These are phyloP conservation scores for Cephus pygmeus DNA, from an alignment of 2,888 invertebrate genomes.

Conservation along the genomic window DNA sequence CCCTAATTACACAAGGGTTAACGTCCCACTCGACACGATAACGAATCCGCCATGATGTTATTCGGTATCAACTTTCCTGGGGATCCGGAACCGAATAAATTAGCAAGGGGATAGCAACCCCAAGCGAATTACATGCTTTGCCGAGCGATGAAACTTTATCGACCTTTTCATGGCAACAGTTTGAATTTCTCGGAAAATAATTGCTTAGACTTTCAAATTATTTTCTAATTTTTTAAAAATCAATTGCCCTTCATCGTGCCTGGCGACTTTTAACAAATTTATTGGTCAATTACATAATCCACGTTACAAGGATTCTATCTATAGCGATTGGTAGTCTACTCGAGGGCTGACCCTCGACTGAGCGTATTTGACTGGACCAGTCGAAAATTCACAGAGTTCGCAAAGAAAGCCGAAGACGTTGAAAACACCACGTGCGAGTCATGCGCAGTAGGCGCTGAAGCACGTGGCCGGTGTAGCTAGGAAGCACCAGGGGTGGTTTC, in stretches of 20 bases:
- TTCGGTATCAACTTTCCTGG: background rate
- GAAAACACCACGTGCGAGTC: conserved; percentile 40
- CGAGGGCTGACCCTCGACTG: background rate
- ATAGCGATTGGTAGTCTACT: background rate
- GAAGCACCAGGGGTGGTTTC: background rate
- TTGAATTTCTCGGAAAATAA: background rate
- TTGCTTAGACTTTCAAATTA: background rate
- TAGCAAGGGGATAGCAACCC: background rate
- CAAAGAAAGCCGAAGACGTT: background rate
- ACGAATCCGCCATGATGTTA: background rate
- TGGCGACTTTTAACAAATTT: background rate
- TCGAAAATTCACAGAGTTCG: background rate
- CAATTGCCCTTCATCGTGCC: background rate
- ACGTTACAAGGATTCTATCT: background rate
- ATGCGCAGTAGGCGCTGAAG: conserved; percentile 29
- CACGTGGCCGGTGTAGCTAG: conserved; percentile 44
- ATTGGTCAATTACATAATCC: background rate
- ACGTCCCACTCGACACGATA: background rate
- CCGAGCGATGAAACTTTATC: background rate
- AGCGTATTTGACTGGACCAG: background rate
- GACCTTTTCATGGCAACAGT: background rate
- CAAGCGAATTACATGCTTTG: background rate
- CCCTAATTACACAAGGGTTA: background rate
- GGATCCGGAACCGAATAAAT: background rate
- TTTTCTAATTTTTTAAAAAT: background rate